Evolutionary conservation across 2,113 vertebrate genomes (phyloP).

Genomic region (Pogona vitticeps): DNA sequence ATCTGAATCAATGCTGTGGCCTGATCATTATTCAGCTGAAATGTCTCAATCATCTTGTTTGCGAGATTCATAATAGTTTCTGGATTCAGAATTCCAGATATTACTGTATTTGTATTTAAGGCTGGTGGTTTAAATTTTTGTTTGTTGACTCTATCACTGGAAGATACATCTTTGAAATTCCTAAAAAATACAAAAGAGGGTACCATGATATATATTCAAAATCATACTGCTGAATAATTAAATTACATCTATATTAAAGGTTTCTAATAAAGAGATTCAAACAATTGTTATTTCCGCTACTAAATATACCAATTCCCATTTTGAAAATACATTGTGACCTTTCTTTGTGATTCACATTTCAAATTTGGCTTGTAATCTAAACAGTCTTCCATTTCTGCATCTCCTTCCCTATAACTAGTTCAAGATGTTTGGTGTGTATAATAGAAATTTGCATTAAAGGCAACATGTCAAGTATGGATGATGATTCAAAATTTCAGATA

Average conservation of each 20-base stretch:
- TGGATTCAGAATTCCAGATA: conserved; percentile 42
- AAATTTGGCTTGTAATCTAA: not conserved
- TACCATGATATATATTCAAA: not conserved
- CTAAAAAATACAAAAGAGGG: conserved; percentile 35
- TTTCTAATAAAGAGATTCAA: not conserved
- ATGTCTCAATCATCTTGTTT: conserved; percentile 61
- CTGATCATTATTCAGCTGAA: conserved; percentile 77
- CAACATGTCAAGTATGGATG: too few species aligned
- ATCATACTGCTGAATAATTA: not conserved
- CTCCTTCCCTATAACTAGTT: not conserved
- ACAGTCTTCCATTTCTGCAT: not conserved
- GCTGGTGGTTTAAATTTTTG: conserved; percentile 76
- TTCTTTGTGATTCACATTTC: not conserved
- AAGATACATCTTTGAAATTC: conserved; percentile 41
- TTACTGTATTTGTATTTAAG: conserved; percentile 37
- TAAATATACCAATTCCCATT: not conserved
- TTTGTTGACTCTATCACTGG: conserved; percentile 31
- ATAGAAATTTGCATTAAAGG: not conserved
- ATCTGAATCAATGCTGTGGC: conserved; percentile 66
- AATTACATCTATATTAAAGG: rapidly evolving
- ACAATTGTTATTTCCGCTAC: not conserved
- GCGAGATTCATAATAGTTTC: conserved; percentile 63
- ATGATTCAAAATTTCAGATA: too few species aligned
- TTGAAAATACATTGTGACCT: not conserved
- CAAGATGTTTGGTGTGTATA: not conserved